Evolutionary conservation across 2,113 vertebrate genomes (phyloP).

Genomic region (Planiliza haematocheilus): DNA sequence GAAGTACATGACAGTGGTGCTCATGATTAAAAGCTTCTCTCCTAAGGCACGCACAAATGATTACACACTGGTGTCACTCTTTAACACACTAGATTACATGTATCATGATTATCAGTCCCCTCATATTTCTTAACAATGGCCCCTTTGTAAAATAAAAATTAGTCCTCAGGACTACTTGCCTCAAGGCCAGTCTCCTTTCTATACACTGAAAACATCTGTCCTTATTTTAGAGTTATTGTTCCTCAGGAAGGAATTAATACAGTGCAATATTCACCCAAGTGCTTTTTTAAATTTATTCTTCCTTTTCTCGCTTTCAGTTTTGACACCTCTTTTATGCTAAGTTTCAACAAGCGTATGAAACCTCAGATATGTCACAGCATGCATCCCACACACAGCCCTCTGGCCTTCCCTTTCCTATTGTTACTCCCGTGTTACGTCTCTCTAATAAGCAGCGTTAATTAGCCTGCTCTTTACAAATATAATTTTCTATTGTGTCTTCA

Average conservation of each 20-base stretch:
- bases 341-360: slow-evolving; percentile 48
- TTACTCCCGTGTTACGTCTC: slow-evolving; percentile 55
- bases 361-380: slow-evolving; percentile 54
- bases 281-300: slow-evolving; percentile 22
- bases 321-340: slow-evolving; percentile 53
- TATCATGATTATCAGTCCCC: not conserved
- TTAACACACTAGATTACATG: not conserved
- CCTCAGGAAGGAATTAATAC: slow-evolving; percentile 30
- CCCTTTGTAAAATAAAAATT: slow-evolving; percentile 17
- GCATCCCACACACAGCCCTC: slow-evolving; percentile 43
- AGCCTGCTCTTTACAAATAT: slow-evolving; percentile 68
- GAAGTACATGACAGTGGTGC: not conserved
- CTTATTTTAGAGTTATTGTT: slow-evolving; percentile 32
- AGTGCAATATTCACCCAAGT: slow-evolving; percentile 39
- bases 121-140: not conserved
- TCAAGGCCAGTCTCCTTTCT: slow-evolving; percentile 14
- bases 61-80: not conserved
- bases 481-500: slow-evolving; percentile 59
- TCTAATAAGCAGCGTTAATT: slow-evolving; percentile 73
- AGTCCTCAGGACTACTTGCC: slow-evolving; percentile 15
- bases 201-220: slow-evolving; percentile 21
- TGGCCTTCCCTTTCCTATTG: slow-evolving; percentile 37
- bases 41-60: not conserved
- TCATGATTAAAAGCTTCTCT: not conserved
- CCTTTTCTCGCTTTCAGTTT: slow-evolving; percentile 30